A percentile compares a stretch with the other conserved stretches of the same genome.
phyloP scores from a whole-genome alignment of 2,113 vertebrate species.

The Bubalus kerabau region DNA sequence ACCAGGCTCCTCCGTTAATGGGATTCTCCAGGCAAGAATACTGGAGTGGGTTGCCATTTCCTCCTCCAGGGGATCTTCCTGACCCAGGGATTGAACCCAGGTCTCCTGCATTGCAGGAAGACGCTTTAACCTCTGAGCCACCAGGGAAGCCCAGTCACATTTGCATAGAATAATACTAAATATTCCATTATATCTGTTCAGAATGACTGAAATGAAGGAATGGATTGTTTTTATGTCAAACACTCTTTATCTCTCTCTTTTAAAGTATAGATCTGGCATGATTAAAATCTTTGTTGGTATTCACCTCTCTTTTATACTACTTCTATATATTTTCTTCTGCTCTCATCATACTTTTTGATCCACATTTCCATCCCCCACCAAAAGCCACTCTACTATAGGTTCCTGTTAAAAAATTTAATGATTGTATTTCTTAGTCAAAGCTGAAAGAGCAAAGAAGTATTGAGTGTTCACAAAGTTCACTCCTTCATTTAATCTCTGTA shows the following conservation, averaged over 20 bases:
- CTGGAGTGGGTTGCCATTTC: too few species aligned
- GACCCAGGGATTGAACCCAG: too few species aligned
- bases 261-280: not conserved
- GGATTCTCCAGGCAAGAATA: too few species aligned
- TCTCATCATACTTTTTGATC: not conserved
- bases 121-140: too few species aligned
- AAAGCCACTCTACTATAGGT: not conserved
- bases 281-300: not conserved
- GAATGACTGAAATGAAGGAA: not conserved
- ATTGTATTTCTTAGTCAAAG: not conserved
- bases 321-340: not conserved
- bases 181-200: not conserved
- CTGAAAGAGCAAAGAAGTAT: not conserved
- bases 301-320: not conserved
- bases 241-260: not conserved
- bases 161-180: not conserved
- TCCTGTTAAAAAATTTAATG: not conserved
- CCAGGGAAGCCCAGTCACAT: not conserved
- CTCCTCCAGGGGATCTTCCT: too few species aligned
- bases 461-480: not conserved
- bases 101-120: too few species aligned
- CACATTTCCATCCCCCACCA: not conserved
- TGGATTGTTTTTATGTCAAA: not conserved
- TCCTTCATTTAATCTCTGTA: not conserved
- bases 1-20: too few species aligned